Conservation (phyloP, 2,888 invertebrate genomes). For the Nephrotoma appendiculata region DNA sequence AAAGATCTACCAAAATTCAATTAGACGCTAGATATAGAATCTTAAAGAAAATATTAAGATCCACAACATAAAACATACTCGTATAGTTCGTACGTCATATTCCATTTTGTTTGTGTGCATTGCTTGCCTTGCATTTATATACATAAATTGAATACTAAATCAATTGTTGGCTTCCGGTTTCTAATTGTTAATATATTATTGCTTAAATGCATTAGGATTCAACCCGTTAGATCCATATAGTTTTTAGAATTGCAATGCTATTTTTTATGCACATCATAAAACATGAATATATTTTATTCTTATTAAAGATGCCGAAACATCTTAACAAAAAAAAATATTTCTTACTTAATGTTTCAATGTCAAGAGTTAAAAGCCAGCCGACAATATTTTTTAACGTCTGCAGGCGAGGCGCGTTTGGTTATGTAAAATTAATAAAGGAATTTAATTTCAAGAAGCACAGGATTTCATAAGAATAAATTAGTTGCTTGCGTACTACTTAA, state of each 20-base stretch:
- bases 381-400: neutral
- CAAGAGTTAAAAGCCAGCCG: neutral
- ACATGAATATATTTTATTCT: neutral
- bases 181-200: neutral
- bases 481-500: neutral
- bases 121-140: neutral
- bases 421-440: neutral
- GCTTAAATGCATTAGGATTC: neutral
- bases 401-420: neutral
- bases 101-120: neutral
- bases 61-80: neutral
- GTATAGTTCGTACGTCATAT: neutral
- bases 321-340: neutral
- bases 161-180: neutral
- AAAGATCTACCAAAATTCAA: neutral
- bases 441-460: neutral
- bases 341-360: neutral
- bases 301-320: neutral
- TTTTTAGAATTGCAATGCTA: neutral
- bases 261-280: neutral
- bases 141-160: neutral
- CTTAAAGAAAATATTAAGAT: neutral
- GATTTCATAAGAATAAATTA: neutral
- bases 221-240: neutral
- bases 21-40: neutral